Evolutionary conservation across 1,140 invertebrate species (phyloP).

Genomic region (Anagrus nilaparvatae): DNA sequence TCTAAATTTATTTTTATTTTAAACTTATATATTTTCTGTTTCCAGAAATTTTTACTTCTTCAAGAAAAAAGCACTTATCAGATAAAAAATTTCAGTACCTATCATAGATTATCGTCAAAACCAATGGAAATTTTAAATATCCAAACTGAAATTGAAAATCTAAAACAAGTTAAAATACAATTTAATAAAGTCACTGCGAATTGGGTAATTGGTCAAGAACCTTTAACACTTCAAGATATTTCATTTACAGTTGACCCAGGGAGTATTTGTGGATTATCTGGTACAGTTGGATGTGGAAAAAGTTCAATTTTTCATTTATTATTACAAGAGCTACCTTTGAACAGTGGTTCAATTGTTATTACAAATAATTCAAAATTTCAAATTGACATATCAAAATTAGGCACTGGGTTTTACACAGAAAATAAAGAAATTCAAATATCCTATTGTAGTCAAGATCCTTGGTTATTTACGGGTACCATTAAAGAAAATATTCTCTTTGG

Average conservation of each 20-base stretch:
- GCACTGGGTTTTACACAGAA: conserved; percentile 20
- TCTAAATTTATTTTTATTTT: no score
- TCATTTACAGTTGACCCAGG: conserved; percentile 51
- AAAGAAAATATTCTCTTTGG: conserved; percentile 79
- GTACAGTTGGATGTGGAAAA: conserved; percentile 70
- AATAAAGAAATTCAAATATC: conserved; percentile 52
- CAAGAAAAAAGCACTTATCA: no score
- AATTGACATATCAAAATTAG: no score
- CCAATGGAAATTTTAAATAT: no score
- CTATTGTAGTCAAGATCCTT: conserved; percentile 66
- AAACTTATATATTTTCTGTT: no score
- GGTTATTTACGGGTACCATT: conserved; percentile 60
- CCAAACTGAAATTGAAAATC: no score
- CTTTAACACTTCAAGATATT: conserved; percentile 48
- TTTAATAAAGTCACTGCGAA: conserved; percentile 38
- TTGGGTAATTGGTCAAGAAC: conserved; percentile 30
- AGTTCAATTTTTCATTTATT: conserved; percentile 63
- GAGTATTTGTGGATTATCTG: conserved; percentile 63
- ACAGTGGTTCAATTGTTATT: no score
- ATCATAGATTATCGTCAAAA: no score
- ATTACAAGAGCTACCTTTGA: conserved; percentile 62
- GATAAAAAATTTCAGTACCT: no score
- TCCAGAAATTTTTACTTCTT: no score
- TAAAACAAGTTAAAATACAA: no score
- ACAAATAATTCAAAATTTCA: no score